Evolutionary conservation across 2,113 vertebrate species (phyloP), one percentile per base, ranked within the genome.

Genomic region (Maccullochella peelii): DNA sequence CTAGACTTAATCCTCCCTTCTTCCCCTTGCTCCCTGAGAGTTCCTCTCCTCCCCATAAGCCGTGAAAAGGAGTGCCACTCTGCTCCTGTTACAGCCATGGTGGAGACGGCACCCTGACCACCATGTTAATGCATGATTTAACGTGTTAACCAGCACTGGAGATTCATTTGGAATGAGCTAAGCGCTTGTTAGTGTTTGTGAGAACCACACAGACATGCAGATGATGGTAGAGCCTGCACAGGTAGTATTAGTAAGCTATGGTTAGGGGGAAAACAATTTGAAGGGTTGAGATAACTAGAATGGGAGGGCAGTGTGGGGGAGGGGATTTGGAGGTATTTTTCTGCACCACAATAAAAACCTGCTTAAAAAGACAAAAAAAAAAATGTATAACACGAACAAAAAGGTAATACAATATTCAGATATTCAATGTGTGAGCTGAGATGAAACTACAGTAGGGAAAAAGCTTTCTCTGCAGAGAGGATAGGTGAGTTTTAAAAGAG

Each of bases 61-160:
- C 84, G 76, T 78, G 85, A 73, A 66, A 82, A 86, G 77, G 79
- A 89, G 93, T 91, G 84, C 91, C 91, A 90, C 84, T 79, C 89
- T 12, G 74, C 91, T 93, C 91, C 92, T 92, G 89, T 93, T 91
- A 91, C 84, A 25, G 88, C 78, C 73, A 16, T 6, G 77, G 80
- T 57, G 87, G 87, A 91, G 91, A 89, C 79, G 20, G 79, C 74
- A 40, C 84, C 65, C 74, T 0, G n/a, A 68, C 82, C 83, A 18
- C 84, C 77, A 59, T 42, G 88, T 91, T 93, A 91, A 94, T 87
- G 88, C 88, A 89, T 91, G 91, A 93, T 91, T 91, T 85, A 85
- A 83, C 65, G 27, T 78, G 91, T 93, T 92, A 93, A 88, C 82
- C 81, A 77, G 82, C 67, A n/a, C 30, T 44, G 72, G 59, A 88